These are phyloP conservation scores for Drosophila mauritiana DNA, from an alignment of 1,140 invertebrate species.

Conservation along the genomic window DNA sequence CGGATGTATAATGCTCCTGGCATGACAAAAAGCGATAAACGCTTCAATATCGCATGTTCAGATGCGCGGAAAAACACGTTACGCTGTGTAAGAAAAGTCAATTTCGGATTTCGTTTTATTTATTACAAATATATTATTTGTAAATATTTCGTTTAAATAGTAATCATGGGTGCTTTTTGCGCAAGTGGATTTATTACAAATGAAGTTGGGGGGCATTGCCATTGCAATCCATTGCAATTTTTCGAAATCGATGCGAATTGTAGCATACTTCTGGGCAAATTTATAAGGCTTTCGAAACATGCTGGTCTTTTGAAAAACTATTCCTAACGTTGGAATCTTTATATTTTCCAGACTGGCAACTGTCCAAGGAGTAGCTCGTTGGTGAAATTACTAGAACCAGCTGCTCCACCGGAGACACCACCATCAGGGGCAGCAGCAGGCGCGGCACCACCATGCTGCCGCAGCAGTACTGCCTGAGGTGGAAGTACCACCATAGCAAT, in stretches of 20 bases:
- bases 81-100: constrained; percentile 8
- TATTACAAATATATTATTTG: background rate
- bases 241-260: background rate
- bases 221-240: too few relatives aligned
- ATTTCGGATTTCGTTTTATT: background rate
- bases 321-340: background rate
- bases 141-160: too few relatives aligned
- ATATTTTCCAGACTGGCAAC: background rate
- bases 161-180: too few relatives aligned
- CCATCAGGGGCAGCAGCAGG: constrained; percentile 32
- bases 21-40: constrained; percentile 15
- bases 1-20: constrained; percentile 3
- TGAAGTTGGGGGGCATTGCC: too few relatives aligned
- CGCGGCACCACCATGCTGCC: constrained; percentile 86
- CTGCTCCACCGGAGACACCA: background rate
- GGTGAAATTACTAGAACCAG: background rate
- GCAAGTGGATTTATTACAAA: background rate
- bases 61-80: constrained; percentile 12
- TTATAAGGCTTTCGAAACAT: background rate
- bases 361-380: background rate
- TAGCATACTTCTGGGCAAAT: background rate
- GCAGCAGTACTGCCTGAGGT: constrained; percentile 95
- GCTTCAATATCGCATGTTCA: constrained; percentile 6
- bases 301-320: too few relatives aligned
- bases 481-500: constrained; percentile 96